Evolutionary conservation across 2,797 vertebrate genomes (phyloP), one percentile per base, ranked within the genome.

Genomic region (Spondyliosoma cantharus): DNA sequence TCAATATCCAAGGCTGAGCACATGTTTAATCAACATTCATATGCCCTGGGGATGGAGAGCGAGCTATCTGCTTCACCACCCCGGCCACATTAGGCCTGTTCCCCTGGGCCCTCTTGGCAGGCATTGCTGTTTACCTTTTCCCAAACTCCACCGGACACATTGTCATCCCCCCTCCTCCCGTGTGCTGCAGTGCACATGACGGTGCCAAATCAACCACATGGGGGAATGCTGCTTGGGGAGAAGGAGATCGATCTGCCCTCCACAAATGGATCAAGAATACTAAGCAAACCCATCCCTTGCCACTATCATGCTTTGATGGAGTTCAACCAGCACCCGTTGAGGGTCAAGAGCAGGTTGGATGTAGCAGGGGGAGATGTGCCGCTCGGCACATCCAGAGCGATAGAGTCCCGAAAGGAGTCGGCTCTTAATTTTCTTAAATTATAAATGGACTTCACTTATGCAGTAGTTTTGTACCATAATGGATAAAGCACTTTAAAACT

Each of bases 1-100:
- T 92, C 87, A 91, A 85, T 89, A 90, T 89, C 88, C 82, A 88
- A 90, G 86, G 88, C 84, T 91, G 90, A 92, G 87, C 89, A 92
- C 90, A 93, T 92, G 90, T 90, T 93, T 93, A 92, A 93, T 93
- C 89, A 93, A 92, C 86, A 92, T 92, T 90, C 84, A 91, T 89
- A 81, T 87, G 78, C 93, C 82, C 86, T 7, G 73, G 89, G 89
- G 92, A 91, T 7, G 0, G 25, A 71, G 68, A 64, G 68, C 57
- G 62, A 81, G 70, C 69, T 71, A 76, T 78, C 78, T 83, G 85
- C 90, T 86, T 85, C 81, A 81, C 86, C 86, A 83, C 77, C 88
- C 67, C 27, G 20, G 78, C 80, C 84, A 84, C 90, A 91, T 92
- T 89, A 90, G 70, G 58, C 74, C 71, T 48, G n/a, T 52, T 86